A percentile compares a stretch with the other conserved stretches of the same genome.
Conservation (phyloP, 2,113 vertebrate genomes). For the Tragelaphus imberbis region DNA sequence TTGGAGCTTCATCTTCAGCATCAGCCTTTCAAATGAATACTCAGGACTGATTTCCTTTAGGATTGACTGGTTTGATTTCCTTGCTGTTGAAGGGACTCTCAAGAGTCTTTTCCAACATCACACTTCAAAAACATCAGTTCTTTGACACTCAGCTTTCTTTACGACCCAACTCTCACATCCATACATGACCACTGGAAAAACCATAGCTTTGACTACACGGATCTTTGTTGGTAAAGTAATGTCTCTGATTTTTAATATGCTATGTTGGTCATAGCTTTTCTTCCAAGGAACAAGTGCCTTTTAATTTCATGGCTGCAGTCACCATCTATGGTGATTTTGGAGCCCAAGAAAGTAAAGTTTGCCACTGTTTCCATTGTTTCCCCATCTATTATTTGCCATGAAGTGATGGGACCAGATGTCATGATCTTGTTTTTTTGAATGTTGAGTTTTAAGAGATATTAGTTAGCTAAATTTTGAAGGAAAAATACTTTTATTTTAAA, state of each 20-base stretch:
- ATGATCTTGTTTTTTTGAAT: neutral
- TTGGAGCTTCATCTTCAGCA: neutral
- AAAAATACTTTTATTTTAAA: neutral
- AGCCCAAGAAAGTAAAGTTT: neutral
- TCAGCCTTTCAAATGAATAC: neutral
- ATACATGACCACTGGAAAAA: neutral
- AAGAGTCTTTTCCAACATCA: neutral
- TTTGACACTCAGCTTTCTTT: neutral
- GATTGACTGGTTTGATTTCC: neutral
- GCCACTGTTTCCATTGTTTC: neutral
- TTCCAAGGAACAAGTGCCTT: neutral
- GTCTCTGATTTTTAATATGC: neutral
- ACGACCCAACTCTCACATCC: neutral
- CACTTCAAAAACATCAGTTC: neutral
- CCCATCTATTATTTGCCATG: neutral
- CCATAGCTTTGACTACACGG: neutral
- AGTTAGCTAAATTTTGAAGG: neutral
- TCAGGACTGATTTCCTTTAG: neutral
- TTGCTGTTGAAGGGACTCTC: neutral
- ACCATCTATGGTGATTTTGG: neutral
- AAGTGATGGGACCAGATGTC: neutral
- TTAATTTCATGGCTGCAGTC: neutral
- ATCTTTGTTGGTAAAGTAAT: neutral
- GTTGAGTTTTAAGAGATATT: neutral
- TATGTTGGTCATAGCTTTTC: neutral